Percentiles rank a stretch among this genome's conserved stretches.
phyloP scores from a whole-genome alignment of 2,888 invertebrate genomes.

The Diaphora mendica region DNA sequence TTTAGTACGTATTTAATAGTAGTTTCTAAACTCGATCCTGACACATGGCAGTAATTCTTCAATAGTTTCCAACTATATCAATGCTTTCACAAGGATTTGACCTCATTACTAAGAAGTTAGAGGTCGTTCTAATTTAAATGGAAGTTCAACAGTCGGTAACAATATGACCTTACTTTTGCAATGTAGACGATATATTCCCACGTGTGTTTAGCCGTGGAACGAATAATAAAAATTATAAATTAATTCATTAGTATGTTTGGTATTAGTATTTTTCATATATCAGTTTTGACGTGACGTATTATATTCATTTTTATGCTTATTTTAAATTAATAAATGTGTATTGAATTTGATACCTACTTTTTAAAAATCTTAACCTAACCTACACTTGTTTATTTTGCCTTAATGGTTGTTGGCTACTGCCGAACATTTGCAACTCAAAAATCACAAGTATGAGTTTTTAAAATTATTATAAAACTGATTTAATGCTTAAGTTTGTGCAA shows the following conservation, averaged over 20 bases:
- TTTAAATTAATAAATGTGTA: no score
- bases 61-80: neutral
- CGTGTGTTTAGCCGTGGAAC: neutral
- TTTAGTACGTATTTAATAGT: neutral
- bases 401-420: no score
- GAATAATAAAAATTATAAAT: neutral
- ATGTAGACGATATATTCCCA: neutral
- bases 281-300: no score
- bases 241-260: no score
- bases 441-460: no score
- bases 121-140: neutral
- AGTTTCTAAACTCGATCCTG: neutral
- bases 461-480: no score
- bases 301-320: no score
- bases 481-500: no score
- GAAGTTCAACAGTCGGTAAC: neutral
- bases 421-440: no score
- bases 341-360: no score
- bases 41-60: neutral
- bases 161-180: neutral
- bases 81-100: neutral
- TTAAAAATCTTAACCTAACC: no score
- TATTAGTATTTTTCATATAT: neutral
- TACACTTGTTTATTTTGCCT: no score
- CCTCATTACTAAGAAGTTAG: neutral